Percentiles rank a stretch among this genome's conserved stretches.
phyloP scores from a whole-genome alignment of 1,140 invertebrate genomes.

The Drosophila mauritiana region DNA sequence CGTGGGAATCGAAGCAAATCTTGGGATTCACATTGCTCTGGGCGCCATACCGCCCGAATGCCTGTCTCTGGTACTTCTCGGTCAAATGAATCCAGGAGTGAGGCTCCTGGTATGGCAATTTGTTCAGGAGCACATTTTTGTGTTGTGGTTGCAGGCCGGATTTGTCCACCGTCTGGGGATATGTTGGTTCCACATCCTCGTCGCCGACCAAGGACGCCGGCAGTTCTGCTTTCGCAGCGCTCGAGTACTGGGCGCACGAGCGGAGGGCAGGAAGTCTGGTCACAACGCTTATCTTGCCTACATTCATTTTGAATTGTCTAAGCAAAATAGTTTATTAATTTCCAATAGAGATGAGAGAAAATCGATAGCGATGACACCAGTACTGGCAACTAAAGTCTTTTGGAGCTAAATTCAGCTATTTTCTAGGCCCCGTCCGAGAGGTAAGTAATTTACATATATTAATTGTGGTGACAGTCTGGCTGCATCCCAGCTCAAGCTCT shows the following conservation, averaged over 20 bases:
- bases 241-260: constrained; percentile 28
- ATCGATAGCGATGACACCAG: neutral
- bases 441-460: too few species aligned
- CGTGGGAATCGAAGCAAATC: constrained; percentile 88
- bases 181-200: constrained; percentile 65
- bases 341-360: constrained; percentile 2
- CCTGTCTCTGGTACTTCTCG: constrained; percentile 86
- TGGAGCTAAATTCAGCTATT: too few species aligned
- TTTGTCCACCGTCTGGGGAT: constrained; percentile 85
- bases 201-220: constrained; percentile 36
- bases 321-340: neutral
- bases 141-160: constrained; percentile 86
- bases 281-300: constrained; percentile 15
- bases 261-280: constrained; percentile 5
- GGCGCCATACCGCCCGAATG: constrained; percentile 87
- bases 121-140: constrained; percentile 86
- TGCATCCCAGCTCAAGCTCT: too few species aligned
- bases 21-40: constrained; percentile 85
- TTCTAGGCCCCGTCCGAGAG: too few species aligned
- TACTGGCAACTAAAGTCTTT: neutral
- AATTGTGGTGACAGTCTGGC: too few species aligned
- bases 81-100: constrained; percentile 86
- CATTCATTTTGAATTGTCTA: constrained; percentile 30
- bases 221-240: constrained; percentile 29
- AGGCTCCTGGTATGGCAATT: constrained; percentile 85